These are phyloP conservation scores for Machimus rusticus DNA, from an alignment of 2,888 invertebrate genomes.

Conservation along the genomic window DNA sequence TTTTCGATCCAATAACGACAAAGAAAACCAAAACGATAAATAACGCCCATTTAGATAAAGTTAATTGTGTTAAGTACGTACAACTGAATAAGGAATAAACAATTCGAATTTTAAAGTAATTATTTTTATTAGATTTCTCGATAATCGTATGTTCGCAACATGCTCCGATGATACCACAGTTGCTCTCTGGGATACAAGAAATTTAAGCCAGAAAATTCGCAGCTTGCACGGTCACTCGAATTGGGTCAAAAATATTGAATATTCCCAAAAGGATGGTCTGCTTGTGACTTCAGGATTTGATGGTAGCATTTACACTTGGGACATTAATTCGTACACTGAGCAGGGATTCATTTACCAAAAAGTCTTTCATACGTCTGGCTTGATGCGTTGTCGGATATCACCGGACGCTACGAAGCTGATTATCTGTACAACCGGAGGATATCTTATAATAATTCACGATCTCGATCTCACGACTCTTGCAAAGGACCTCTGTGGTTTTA, in stretches of 20 bases:
- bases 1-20: conserved; percentile 87
- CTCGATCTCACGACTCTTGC: conserved; percentile 81
- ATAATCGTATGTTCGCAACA: conserved; percentile 86
- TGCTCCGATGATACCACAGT: conserved; percentile 95
- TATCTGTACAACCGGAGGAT: conserved; percentile 89
- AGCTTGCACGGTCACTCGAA: conserved; percentile 87
- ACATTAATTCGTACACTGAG: conserved; percentile 86
- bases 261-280: conserved; percentile 81
- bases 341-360: conserved; percentile 78
- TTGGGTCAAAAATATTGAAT: conserved; percentile 97
- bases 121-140: conserved; percentile 74
- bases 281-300: conserved; percentile 92
- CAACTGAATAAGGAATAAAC: background rate
- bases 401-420: conserved; percentile 88
- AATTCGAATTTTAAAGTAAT: background rate
- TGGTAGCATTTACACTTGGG: conserved; percentile 93
- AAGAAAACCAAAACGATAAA: conserved; percentile 76
- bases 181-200: conserved; percentile 91
- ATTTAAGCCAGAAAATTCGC: conserved; percentile 77
- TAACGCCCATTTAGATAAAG: conserved; percentile 87
- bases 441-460: conserved; percentile 88
- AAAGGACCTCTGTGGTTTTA: conserved; percentile 83
- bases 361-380: conserved; percentile 82
- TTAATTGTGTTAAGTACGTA: conserved; percentile 89
- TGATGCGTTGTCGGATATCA: conserved; percentile 78